Evolutionary conservation across 2,888 invertebrate species (phyloP), one percentile per base, ranked within the genome.

Genomic region (Leuctra nigra): DNA sequence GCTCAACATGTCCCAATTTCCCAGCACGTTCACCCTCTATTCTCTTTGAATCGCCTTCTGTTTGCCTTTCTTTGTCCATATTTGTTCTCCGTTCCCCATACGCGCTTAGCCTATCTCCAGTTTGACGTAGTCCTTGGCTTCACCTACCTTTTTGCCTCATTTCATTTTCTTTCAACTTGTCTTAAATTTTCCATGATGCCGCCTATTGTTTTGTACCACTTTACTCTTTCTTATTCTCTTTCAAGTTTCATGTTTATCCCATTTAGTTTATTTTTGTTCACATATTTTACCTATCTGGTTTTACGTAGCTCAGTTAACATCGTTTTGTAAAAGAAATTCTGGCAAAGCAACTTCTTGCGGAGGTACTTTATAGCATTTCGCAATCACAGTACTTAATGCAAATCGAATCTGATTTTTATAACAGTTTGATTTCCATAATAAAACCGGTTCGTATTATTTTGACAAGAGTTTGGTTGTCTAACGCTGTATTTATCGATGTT

Each of bases 1-100:
- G 35, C 44, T 44, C 44, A 44, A 44, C 50, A 50, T 50, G 50
- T 50, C 50, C 50, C 50, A 50, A 50, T 50, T 50, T 50, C 50
- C 50, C 50, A 33, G 50, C 50, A 50, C 50, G 50, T 50, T 50
- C 33, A 20, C 33, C n/a, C 18, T 16, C 50, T 35, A 35, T 35
- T 50, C 50, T 50, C 33, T 50, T 50, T 50, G 50, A 50, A 50
- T 50, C 50, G 35, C 22, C 50, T 23, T 20, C 20, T 20, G 18
- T 20, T n/a, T n/a, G 9, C 38, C 18, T n/a, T 50, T 50, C 50
- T 50, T 33, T 50, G 50, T 50, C 50, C 50, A 50, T 50, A 50
- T 50, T 50, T 50, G 50, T 50, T 35, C 50, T 33, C 50, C 36
- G n/a, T 35, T 41, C 18, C 50, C 33, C 33, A 33, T 50, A 33